phyloP scores from a whole-genome alignment of 2,797 vertebrate species.

The Pagetopsis macropterus region DNA sequence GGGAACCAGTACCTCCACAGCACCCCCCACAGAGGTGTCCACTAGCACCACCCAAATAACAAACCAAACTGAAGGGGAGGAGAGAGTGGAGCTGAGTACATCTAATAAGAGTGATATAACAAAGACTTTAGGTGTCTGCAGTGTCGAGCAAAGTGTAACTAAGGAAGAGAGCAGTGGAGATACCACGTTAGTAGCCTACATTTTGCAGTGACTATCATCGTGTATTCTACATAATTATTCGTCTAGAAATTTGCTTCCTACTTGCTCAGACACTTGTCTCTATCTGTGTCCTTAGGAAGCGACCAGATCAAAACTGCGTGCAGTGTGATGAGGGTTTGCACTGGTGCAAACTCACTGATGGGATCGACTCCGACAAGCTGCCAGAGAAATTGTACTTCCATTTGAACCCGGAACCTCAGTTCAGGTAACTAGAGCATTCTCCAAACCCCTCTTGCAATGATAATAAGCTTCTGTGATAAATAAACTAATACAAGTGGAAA shows the following conservation, averaged over 20 bases:
- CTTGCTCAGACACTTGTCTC: slow-evolving; percentile 5
- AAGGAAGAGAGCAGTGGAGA: too few species aligned
- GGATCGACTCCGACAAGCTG: slow-evolving; percentile 83
- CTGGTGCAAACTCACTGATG: slow-evolving; percentile 96
- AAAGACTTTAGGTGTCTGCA: not conserved
- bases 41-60: slow-evolving; percentile 75
- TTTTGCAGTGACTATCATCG: not conserved
- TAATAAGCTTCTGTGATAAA: not conserved
- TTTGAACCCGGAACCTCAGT: slow-evolving; percentile 92
- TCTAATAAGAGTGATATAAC: not conserved
- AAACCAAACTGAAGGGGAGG: slow-evolving; percentile 14
- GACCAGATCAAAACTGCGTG: slow-evolving; percentile 93
- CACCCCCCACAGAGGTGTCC: not conserved
- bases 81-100: not conserved
- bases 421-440: slow-evolving; percentile 81
- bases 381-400: slow-evolving; percentile 93
- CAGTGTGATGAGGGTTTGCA: slow-evolving; percentile 87
- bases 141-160: slow-evolving; percentile 39
- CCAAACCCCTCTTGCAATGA: not conserved
- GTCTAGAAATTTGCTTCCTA: not conserved
- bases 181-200: slow-evolving; percentile 71
- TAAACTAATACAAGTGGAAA: not conserved
- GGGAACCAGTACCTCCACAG: not conserved
- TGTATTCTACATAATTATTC: not conserved
- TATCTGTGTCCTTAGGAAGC: slow-evolving; percentile 81